phyloP scores from a whole-genome alignment of 1,140 invertebrate genomes.

The Drosophila fuyamai region DNA sequence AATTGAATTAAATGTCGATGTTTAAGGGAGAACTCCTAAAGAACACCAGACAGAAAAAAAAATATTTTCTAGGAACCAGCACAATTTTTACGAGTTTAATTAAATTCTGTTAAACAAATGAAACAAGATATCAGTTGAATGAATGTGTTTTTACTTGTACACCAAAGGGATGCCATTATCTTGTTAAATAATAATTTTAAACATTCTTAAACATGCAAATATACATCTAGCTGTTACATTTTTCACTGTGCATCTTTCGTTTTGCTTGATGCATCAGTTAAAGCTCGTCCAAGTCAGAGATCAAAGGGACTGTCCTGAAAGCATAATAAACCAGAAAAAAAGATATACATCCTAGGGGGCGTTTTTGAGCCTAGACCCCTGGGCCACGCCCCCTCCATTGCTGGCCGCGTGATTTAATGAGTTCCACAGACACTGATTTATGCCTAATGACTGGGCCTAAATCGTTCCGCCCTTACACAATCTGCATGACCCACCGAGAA shows the following conservation, averaged over 20 bases:
- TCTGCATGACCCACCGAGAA: conserved; percentile 3
- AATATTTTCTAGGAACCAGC: neutral
- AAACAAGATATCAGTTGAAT: too few relatives aligned
- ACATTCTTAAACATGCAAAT: too few relatives aligned
- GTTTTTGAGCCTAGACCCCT: conserved; percentile 37
- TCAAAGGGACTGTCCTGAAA: conserved; percentile 28
- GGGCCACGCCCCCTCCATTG: conserved; percentile 46
- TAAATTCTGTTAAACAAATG: too few relatives aligned
- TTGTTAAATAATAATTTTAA: too few relatives aligned
- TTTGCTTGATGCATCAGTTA: conserved; percentile 4
- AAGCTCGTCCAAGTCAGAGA: conserved; percentile 17
- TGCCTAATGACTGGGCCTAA: conserved; percentile 67
- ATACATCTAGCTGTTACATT: neutral
- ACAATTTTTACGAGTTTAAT: too few relatives aligned
- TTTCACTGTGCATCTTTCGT: conserved; percentile 3
- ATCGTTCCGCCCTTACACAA: conserved; percentile 49
- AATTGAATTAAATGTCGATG: conserved; percentile 69
- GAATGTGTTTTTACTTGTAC: too few relatives aligned
- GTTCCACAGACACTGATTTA: conserved; percentile 66
- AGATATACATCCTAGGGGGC: conserved; percentile 32
- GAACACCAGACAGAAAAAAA: conserved; percentile 7
- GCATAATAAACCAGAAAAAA: conserved; percentile 25
- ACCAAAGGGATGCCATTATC: too few relatives aligned
- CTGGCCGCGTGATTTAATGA: conserved; percentile 68
- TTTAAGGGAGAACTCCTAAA: neutral